A percentile compares a stretch with the other conserved stretches of the same genome.
Evolutionary conservation across 2,888 invertebrate genomes (phyloP).

Genomic region (Cataglyphis cursor): DNA sequence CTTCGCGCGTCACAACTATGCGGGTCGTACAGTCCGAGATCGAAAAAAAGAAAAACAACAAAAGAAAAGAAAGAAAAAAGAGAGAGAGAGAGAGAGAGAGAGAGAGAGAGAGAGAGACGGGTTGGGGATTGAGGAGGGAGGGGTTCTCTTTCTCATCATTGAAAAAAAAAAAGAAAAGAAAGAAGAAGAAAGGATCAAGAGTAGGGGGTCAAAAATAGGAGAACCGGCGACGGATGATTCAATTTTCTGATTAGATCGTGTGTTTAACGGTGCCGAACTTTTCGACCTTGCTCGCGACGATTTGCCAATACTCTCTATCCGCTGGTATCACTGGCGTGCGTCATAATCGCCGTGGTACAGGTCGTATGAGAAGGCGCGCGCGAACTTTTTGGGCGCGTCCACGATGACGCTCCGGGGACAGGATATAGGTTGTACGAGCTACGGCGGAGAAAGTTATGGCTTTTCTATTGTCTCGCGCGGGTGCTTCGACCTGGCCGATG

Average conservation of each 20-base stretch:
- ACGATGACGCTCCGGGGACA: conserved; percentile 64
- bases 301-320: conserved; percentile 19
- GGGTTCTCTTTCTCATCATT: not conserved
- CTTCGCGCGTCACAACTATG: conserved; percentile 73
- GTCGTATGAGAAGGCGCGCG: conserved; percentile 59
- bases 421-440: conserved; percentile 73
- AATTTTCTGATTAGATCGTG: conserved; percentile 80
- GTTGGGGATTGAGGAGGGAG: not conserved
- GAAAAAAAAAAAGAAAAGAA: conserved; percentile 9
- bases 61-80: not conserved
- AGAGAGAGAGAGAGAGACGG: too few relatives aligned
- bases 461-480: conserved; percentile 84
- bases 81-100: not conserved
- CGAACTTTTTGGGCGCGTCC: conserved; percentile 71
- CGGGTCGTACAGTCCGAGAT: conserved; percentile 81
- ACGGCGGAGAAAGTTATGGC: conserved; percentile 83
- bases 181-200: conserved; percentile 27
- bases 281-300: conserved; percentile 44
- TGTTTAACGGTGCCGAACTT: conserved; percentile 67
- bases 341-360: conserved; percentile 29
- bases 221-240: conserved; percentile 74
- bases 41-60: conserved; percentile 59
- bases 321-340: not conserved
- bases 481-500: conserved; percentile 67
- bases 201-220: conserved; percentile 18